Evolutionary conservation across 2,888 invertebrate species (phyloP).

Genomic region (Sussaba pulchella): DNA sequence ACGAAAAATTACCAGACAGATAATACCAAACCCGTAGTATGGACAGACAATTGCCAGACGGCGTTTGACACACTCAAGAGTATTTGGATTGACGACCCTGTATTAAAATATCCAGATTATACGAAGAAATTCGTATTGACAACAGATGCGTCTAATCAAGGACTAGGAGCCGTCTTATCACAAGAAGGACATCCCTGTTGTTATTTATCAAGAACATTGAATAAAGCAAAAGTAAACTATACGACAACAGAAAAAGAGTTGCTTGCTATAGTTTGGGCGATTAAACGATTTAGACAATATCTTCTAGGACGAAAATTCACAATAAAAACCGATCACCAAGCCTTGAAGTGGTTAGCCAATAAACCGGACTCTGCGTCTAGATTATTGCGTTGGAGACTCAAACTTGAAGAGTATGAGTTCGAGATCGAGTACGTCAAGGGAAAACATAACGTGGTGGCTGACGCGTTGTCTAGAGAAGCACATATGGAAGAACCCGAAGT

Average conservation of each 20-base stretch:
- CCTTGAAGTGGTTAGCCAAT: too few species aligned
- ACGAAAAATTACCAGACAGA: too few species aligned
- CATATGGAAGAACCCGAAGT: slow-evolving; percentile 74
- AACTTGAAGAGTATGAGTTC: too few species aligned
- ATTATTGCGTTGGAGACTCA: too few species aligned
- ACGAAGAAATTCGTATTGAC: slow-evolving; percentile 71
- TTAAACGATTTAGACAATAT: slow-evolving; percentile 70
- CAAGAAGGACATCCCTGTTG: slow-evolving; percentile 78
- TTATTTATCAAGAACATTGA: slow-evolving; percentile 74
- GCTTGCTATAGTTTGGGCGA: slow-evolving; percentile 67
- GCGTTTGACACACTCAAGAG: slow-evolving; percentile 40
- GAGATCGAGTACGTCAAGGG: too few species aligned
- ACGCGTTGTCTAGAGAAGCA: slow-evolving; percentile 74
- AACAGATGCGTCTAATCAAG: slow-evolving; percentile 76
- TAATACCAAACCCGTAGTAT: too few species aligned
- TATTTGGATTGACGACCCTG: slow-evolving; percentile 33
- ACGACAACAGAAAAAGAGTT: slow-evolving; percentile 71
- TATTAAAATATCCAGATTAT: slow-evolving; percentile 72
- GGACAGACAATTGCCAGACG: too few species aligned
- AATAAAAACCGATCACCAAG: slow-evolving; percentile 75
- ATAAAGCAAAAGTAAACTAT: slow-evolving; percentile 61
- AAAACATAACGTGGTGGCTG: too few species aligned
- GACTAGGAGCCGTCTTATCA: slow-evolving; percentile 75
- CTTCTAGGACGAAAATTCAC: slow-evolving; percentile 68
- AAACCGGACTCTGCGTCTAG: too few species aligned